Conservation (phyloP, 2,797 vertebrate genomes). For the Pseudochromis fuscus region DNA sequence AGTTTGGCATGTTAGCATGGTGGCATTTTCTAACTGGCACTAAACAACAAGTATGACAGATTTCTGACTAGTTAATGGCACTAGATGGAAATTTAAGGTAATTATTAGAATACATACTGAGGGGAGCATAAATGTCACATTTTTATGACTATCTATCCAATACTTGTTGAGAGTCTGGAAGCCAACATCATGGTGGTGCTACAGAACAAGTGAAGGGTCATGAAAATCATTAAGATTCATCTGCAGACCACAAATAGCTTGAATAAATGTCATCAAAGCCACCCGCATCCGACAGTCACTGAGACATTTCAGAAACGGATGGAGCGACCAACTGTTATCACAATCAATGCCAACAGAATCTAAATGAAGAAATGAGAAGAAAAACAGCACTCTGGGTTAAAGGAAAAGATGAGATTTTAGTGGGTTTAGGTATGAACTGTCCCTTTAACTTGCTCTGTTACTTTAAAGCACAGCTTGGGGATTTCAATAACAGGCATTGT, state of each 20-base stretch:
- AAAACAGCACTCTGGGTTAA: neutral
- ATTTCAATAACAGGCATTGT: slow-evolving; percentile 59
- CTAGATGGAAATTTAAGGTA: no score
- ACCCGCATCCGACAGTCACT: neutral
- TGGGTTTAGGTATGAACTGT: slow-evolving; percentile 25
- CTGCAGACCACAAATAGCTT: no score
- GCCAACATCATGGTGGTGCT: no score
- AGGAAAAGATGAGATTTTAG: neutral
- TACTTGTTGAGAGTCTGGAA: neutral
- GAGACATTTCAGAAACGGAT: neutral
- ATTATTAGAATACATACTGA: neutral
- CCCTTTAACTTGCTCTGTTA: slow-evolving; percentile 59
- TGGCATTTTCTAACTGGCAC: neutral
- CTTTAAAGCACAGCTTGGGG: slow-evolving; percentile 57
- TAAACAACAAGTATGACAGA: neutral
- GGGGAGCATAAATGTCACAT: neutral
- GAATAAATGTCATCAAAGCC: neutral
- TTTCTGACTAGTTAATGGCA: no score
- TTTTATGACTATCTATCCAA: no score
- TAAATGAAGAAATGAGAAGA: neutral
- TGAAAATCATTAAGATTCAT: neutral
- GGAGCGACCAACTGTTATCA: neutral
- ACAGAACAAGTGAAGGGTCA: no score
- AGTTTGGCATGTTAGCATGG: neutral
- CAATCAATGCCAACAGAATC: no score